Evolutionary conservation across 2,113 vertebrate genomes (phyloP), one percentile per base, ranked within the genome.

Genomic region (Rhinoderma darwinii): DNA sequence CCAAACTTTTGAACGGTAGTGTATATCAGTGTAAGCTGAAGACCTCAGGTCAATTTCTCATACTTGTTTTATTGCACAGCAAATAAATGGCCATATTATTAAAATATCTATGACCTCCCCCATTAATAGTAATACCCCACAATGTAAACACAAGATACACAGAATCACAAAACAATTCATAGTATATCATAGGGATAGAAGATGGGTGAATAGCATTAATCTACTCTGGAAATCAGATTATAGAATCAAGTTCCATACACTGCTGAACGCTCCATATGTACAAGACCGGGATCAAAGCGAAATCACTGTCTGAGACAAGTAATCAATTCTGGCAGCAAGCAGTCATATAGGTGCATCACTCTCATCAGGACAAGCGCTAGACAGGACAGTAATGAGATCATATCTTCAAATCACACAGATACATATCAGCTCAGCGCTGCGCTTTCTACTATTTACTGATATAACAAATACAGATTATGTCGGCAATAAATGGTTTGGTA

Each of bases 281-380:
- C 77, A 81, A 61, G 35, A 43, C 32, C 22, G 59, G 61, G 59
- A 66, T 82, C 79, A 44, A 59, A 66, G 37, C 44, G 15, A 66
- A 66, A 66, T 66, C 79, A 35, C 44, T 22, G 32, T n/a, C 66
- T 37, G 12, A 72, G 66, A 54, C 82, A 84, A 66, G 79, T 73
- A 74, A 73, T 84, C 82, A 54, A 73, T 84, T 56, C 20, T 82
- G 35, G 25, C 41, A 63, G 30, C 30, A n/a, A 50, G 44, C 68
- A 39, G 27, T n/a, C 44, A n/a, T 27, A 72, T 25, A 74, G 82
- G 14, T 35, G 30, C 68, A 37, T 56, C 47, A 56, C 68, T 84
- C 18, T 73, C 47, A 73, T 39, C 66, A 41, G 68, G 66, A 84
- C 43, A 35, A 73, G 82, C 44, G 39, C 22, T 54, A 74, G 82